These are phyloP conservation scores for Saccopteryx leptura DNA, from an alignment of 2,113 vertebrate species.

Conservation along the genomic window DNA sequence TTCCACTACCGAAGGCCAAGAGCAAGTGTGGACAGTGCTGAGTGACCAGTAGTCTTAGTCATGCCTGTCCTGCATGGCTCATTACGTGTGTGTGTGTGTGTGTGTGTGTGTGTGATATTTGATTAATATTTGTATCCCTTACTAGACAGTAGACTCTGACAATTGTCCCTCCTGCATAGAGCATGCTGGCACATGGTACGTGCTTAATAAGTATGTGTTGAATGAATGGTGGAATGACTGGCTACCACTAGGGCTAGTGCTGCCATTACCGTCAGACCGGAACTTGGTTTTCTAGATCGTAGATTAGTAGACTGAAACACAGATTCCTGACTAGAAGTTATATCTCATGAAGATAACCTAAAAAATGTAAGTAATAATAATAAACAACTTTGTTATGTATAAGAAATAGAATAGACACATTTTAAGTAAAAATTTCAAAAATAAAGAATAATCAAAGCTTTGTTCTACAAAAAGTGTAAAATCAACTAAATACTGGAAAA, in stretches of 20 bases:
- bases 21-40: fast-evolving
- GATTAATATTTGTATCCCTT: neutral
- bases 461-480: neutral
- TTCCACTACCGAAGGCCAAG: neutral
- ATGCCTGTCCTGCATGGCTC: fast-evolving
- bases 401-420: neutral
- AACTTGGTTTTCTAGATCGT: neutral
- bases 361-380: neutral
- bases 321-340: neutral
- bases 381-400: neutral
- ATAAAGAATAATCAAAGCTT: neutral
- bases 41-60: neutral
- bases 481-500: neutral
- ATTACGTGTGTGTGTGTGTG: neutral
- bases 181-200: fast-evolving
- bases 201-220: neutral
- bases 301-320: neutral
- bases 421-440: neutral
- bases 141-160: neutral
- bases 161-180: neutral
- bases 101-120: neutral
- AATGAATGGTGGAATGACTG: neutral
- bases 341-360: neutral
- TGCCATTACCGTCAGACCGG: neutral
- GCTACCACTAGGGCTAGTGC: fast-evolving